Evolutionary conservation across 2,888 invertebrate species (phyloP).

Genomic region (Globia sparganii): DNA sequence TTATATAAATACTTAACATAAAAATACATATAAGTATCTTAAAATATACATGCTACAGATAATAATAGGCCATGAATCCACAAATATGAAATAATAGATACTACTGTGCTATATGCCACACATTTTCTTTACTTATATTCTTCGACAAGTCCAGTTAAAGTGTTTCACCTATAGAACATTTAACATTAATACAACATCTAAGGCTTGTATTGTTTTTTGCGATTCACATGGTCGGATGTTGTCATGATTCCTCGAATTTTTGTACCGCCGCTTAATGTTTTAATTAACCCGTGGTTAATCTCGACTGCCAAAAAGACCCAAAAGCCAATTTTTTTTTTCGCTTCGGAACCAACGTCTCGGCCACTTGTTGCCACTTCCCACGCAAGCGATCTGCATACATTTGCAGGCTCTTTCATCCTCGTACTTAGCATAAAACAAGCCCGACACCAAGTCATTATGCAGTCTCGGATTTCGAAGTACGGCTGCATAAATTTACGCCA

Average conservation of each 20-base stretch:
- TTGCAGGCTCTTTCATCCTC: slow-evolving; percentile 86
- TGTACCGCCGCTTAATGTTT: slow-evolving; percentile 74
- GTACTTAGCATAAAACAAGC: slow-evolving; percentile 89
- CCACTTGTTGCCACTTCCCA: slow-evolving; percentile 90
- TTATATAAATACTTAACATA: slow-evolving; percentile 13
- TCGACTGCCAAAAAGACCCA: slow-evolving; percentile 76
- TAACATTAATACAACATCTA: slow-evolving; percentile 13
- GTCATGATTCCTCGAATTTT: slow-evolving; percentile 60
- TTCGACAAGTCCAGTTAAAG: neutral
- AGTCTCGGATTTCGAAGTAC: slow-evolving; percentile 86
- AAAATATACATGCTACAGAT: neutral
- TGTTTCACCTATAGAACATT: slow-evolving; percentile 3
- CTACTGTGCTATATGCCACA: neutral
- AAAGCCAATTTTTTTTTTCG: slow-evolving; percentile 76
- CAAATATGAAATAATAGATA: slow-evolving; percentile 16
- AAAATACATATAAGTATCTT: slow-evolving; percentile 2
- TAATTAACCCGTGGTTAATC: slow-evolving; percentile 82
- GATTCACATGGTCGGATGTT: slow-evolving; percentile 42
- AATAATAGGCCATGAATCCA: neutral
- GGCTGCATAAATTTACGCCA: slow-evolving; percentile 87
- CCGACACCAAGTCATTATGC: slow-evolving; percentile 88
- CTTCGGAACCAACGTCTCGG: slow-evolving; percentile 78
- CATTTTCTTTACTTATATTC: neutral
- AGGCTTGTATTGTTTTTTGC: slow-evolving; percentile 31
- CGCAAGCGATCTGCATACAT: slow-evolving; percentile 89